Percentiles rank a stretch among this genome's conserved stretches.
Conservation (phyloP, 1,140 invertebrate genomes). For the Cecropterus lyciades region DNA sequence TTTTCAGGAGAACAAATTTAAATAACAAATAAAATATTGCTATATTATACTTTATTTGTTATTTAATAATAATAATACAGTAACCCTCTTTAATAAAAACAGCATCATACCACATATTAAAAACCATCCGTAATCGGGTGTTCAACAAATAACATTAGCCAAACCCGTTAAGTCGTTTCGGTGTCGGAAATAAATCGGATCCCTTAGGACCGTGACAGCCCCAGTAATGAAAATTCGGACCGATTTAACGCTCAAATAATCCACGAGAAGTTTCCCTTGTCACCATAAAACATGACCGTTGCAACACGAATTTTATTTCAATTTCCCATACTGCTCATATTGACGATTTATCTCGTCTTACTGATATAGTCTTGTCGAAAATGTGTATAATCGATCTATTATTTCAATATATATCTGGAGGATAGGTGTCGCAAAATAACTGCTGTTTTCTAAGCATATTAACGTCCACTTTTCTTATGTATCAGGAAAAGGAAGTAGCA, state of each 20-base stretch:
- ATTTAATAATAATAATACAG: too few species aligned
- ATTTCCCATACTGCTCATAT: conserved; percentile 19
- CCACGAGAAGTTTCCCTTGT: conserved; percentile 31
- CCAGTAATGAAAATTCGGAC: conserved; percentile 36
- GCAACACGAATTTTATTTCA: conserved; percentile 33
- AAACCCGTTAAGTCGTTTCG: conserved; percentile 31
- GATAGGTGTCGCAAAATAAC: too few species aligned
- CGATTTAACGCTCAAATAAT: conserved; percentile 36
- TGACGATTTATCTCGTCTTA: conserved; percentile 11
- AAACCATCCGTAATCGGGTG: conserved; percentile 12
- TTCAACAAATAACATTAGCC: conserved; percentile 31
- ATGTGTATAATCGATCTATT: too few species aligned
- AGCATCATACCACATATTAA: conserved; percentile 9
- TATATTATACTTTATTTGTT: too few species aligned
- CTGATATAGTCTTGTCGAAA: not conserved
- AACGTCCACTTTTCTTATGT: too few species aligned
- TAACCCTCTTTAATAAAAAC: not conserved
- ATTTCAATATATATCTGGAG: too few species aligned
- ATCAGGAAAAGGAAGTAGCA: too few species aligned
- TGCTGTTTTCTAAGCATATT: too few species aligned
- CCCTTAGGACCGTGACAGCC: conserved; percentile 14
- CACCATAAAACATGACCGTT: conserved; percentile 35
- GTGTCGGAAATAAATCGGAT: conserved; percentile 33
- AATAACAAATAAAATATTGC: too few species aligned
- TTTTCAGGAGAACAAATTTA: too few species aligned